Conservation (phyloP, 2,888 invertebrate genomes). For the Crepidodera aurea region DNA sequence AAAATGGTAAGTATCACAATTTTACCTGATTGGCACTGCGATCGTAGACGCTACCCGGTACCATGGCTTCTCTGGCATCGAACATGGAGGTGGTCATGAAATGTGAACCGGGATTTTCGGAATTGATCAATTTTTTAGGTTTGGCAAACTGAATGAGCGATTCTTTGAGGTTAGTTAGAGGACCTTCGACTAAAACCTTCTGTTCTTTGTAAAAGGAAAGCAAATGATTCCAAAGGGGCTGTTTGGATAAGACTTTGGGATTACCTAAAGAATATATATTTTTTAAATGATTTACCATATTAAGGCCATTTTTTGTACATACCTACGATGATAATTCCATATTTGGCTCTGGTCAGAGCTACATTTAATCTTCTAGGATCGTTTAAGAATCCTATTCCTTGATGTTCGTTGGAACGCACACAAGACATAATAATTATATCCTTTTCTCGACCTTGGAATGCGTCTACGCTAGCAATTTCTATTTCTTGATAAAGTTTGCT, state of each 20-base stretch:
- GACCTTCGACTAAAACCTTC: slow-evolving; percentile 96
- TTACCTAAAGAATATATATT: slow-evolving; percentile 63
- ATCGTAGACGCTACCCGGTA: slow-evolving; percentile 93
- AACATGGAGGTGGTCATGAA: slow-evolving; percentile 98
- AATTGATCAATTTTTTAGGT: slow-evolving; percentile 94
- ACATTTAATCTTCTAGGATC: slow-evolving; percentile 98
- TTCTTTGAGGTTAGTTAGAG: slow-evolving; percentile 95
- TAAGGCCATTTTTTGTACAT: slow-evolving; percentile 67
- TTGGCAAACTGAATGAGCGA: slow-evolving; percentile 97
- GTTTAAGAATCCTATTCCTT: slow-evolving; percentile 96
- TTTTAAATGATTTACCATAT: not conserved
- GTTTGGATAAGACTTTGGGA: slow-evolving; percentile 97
- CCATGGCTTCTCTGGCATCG: slow-evolving; percentile 94
- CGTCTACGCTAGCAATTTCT: slow-evolving; percentile 99
- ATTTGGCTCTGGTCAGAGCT: slow-evolving; percentile 96
- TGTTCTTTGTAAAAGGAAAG: slow-evolving; percentile 98
- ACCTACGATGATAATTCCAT: slow-evolving; percentile 97
- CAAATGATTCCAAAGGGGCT: slow-evolving; percentile 98
- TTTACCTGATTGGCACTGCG: slow-evolving; percentile 69
- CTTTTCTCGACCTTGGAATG: slow-evolving; percentile 98
- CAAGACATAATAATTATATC: slow-evolving; percentile 99
- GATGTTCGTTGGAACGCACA: slow-evolving; percentile 96
- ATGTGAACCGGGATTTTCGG: slow-evolving; percentile 93
- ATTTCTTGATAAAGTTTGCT: slow-evolving; percentile 97
- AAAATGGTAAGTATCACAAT: too few relatives aligned